phyloP scores from a whole-genome alignment of 2,113 vertebrate genomes.

The Neodontobutis hainanensis region DNA sequence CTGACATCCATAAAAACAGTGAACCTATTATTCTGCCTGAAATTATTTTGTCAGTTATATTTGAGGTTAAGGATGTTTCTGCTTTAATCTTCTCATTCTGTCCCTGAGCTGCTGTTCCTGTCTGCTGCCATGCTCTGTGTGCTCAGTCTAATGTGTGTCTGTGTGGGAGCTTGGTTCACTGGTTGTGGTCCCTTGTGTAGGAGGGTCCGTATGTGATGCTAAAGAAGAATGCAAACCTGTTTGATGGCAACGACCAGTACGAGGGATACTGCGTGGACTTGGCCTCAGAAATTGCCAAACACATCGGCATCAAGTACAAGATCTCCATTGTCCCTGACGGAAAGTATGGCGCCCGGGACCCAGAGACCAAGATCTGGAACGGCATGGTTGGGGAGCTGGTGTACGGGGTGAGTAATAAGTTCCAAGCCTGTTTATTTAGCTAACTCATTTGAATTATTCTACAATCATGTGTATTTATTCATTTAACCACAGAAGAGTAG shows the following conservation, averaged over 20 bases:
- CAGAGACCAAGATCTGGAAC: constrained; percentile 99
- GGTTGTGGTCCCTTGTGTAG: constrained; percentile 87
- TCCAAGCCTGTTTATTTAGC: too few relatives aligned
- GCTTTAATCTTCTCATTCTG: neutral
- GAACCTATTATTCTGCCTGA: too few relatives aligned
- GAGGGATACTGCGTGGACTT: constrained; percentile 99
- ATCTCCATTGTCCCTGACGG: constrained; percentile 98
- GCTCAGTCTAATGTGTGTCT: constrained; percentile 17
- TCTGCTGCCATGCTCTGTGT: constrained; percentile 12
- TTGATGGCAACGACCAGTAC: constrained; percentile 98
- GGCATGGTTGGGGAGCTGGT: constrained; percentile 99
- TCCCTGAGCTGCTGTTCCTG: neutral
- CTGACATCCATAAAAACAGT: too few relatives aligned
- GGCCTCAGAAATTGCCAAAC: constrained; percentile 98
- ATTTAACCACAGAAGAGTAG: too few relatives aligned
- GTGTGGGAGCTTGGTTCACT: constrained; percentile 61
- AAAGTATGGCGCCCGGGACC: constrained; percentile 98
- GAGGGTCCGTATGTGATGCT: constrained; percentile 99
- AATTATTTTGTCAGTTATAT: too few relatives aligned
- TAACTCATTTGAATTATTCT: too few relatives aligned
- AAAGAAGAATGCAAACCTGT: constrained; percentile 99
- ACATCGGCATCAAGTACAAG: constrained; percentile 99
- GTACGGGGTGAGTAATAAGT: constrained; percentile 90
- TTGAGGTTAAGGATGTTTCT: too few relatives aligned
- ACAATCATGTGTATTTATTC: too few relatives aligned